phyloP scores from a whole-genome alignment of 1,140 invertebrate genomes.

The Nautilus pompilius region DNA sequence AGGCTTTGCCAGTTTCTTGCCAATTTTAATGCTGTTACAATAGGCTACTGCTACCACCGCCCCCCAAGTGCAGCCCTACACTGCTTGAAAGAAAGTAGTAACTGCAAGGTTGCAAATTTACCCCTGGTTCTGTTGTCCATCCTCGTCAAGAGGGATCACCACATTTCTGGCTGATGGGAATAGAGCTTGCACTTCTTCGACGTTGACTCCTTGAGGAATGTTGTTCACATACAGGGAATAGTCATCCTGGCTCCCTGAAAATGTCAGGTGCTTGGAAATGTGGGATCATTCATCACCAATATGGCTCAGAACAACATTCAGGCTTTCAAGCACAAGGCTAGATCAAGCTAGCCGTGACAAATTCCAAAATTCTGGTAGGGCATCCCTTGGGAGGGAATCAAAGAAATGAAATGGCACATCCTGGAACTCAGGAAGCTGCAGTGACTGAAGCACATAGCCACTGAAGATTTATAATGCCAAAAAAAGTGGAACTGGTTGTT shows the following conservation, averaged over 20 bases:
- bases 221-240: slow-evolving; percentile 5
- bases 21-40: no score
- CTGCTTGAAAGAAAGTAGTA: no score
- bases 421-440: neutral
- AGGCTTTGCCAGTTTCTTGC: no score
- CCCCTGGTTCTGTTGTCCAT: slow-evolving; percentile 2
- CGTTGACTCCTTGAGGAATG: slow-evolving; percentile 5
- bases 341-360: neutral
- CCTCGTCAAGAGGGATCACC: slow-evolving; percentile 5
- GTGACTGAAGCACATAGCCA: neutral
- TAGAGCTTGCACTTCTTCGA: slow-evolving; percentile 1
- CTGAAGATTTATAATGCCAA: neutral
- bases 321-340: neutral
- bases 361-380: neutral
- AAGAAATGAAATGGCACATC: neutral
- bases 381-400: neutral
- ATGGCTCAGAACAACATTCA: neutral
- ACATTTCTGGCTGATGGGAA: slow-evolving; percentile 5
- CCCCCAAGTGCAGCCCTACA: no score
- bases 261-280: slow-evolving; percentile 3
- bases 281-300: slow-evolving; percentile 1
- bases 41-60: no score
- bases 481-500: neutral
- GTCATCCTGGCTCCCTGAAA: slow-evolving; percentile 3
- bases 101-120: slow-evolving; percentile 3